phyloP scores from a whole-genome alignment of 2,797 vertebrate genomes.

The Acanthopagrus latus region DNA sequence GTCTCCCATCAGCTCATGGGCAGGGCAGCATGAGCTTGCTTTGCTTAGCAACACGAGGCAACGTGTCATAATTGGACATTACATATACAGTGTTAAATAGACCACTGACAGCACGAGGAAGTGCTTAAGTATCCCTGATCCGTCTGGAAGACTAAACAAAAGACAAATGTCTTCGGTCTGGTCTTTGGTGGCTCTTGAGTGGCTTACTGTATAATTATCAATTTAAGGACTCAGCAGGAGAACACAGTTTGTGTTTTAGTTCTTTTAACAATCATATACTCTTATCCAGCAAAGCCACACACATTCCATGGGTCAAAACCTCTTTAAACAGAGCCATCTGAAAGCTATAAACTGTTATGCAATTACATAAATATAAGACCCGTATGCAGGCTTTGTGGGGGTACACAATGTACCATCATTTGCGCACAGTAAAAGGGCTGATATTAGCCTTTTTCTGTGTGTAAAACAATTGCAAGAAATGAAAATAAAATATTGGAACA shows the following conservation, averaged over 20 bases:
- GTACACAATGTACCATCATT: conserved; percentile 53
- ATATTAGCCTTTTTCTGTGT: conserved; percentile 1
- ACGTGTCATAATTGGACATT: conserved; percentile 47
- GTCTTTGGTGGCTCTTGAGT: conserved; percentile 45
- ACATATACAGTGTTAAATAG: conserved; percentile 34
- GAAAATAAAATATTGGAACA: conserved; percentile 1
- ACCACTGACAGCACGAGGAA: conserved; percentile 35
- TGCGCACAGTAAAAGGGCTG: conserved; percentile 11
- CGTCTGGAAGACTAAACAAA: conserved; percentile 55
- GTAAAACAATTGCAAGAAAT: conserved; percentile 12
- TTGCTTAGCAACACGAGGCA: conserved; percentile 14
- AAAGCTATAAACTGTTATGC: conserved; percentile 60
- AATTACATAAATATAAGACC: conserved; percentile 55
- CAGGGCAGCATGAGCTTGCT: conserved; percentile 3
- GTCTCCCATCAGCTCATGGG: conserved; percentile 10
- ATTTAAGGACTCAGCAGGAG: conserved; percentile 62
- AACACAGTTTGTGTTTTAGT: conserved; percentile 43
- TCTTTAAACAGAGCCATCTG: conserved; percentile 62
- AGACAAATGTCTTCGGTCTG: conserved; percentile 54
- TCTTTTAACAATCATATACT: conserved; percentile 50
- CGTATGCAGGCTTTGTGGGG: conserved; percentile 20
- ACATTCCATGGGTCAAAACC: conserved; percentile 60
- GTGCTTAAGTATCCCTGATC: conserved; percentile 40
- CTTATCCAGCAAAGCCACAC: conserved; percentile 46
- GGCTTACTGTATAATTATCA: conserved; percentile 64